Percentiles rank a stretch among this genome's conserved stretches.
These are phyloP conservation scores for Icerya purchasi DNA, from an alignment of 2,888 invertebrate species.

Conservation along the genomic window DNA sequence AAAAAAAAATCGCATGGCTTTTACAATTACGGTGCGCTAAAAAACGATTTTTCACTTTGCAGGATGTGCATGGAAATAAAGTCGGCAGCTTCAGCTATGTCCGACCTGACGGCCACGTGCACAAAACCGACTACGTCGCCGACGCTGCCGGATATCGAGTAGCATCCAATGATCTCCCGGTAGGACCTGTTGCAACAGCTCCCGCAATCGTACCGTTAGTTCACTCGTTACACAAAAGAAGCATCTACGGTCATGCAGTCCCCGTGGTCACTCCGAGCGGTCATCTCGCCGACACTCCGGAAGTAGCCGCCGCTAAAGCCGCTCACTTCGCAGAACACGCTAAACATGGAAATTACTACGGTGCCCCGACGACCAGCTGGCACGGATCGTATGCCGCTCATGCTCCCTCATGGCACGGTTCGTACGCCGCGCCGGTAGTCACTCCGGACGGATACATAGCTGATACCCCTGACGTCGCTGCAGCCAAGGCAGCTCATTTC, in stretches of 20 bases:
- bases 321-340: slow-evolving; percentile 26
- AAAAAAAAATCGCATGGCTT: background rate
- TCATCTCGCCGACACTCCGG: slow-evolving; percentile 23
- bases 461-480: slow-evolving; percentile 27
- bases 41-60: slow-evolving; percentile 6
- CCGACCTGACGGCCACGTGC: slow-evolving; percentile 27
- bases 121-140: slow-evolving; percentile 27
- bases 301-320: slow-evolving; percentile 26
- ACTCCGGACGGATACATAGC: slow-evolving; percentile 25
- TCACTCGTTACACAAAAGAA: slow-evolving; percentile 5
- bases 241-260: slow-evolving; percentile 13
- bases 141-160: slow-evolving; percentile 27
- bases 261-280: slow-evolving; percentile 18
- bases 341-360: slow-evolving; percentile 10
- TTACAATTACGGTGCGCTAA: background rate
- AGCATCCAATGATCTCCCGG: slow-evolving; percentile 26
- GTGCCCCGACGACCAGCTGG: slow-evolving; percentile 14
- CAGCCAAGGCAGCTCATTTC: slow-evolving; percentile 26
- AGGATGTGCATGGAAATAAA: slow-evolving; percentile 27
- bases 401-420: background rate
- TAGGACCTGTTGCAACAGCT: slow-evolving; percentile 20
- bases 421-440: slow-evolving; percentile 18
- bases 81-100: slow-evolving; percentile 28
- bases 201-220: slow-evolving; percentile 9
- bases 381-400: background rate